A percentile compares a stretch with the other conserved stretches of the same genome.
Conservation (phyloP, 2,888 invertebrate genomes). For the Drosophila testacea region DNA sequence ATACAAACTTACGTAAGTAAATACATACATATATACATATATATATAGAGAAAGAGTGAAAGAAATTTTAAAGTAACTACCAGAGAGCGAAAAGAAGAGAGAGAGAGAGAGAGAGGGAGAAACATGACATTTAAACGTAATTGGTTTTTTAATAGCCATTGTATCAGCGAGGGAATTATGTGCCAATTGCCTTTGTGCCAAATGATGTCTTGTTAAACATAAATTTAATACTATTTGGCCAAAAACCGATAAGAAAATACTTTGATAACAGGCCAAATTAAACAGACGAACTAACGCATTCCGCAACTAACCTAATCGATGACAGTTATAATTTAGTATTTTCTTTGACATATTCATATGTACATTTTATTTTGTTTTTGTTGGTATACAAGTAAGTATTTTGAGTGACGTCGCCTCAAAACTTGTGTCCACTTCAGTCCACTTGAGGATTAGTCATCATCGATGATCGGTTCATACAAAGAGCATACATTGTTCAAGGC, state of each 20-base stretch:
- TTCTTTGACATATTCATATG: slow-evolving; percentile 1
- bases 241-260: slow-evolving; percentile 32
- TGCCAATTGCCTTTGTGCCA: slow-evolving; percentile 63
- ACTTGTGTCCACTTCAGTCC: slow-evolving; percentile 20
- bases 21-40: background rate
- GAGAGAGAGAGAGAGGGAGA: background rate
- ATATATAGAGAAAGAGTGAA: background rate
- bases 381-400: background rate
- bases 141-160: slow-evolving; percentile 79
- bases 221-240: slow-evolving; percentile 49
- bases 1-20: slow-evolving; percentile 26
- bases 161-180: slow-evolving; percentile 73
- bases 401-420: slow-evolving; percentile 4
- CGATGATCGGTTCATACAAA: slow-evolving; percentile 12
- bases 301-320: slow-evolving; percentile 2
- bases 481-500: slow-evolving; percentile 22
- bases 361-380: background rate
- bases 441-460: slow-evolving; percentile 23
- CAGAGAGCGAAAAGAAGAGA: slow-evolving; percentile 7
- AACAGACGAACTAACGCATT: background rate
- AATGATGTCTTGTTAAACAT: slow-evolving; percentile 75
- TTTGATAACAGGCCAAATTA: slow-evolving; percentile 31
- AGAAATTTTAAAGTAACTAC: slow-evolving; percentile 14
- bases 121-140: slow-evolving; percentile 74
- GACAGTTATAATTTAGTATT: slow-evolving; percentile 12